Conservation (phyloP, 2,888 invertebrate genomes). For the Acanthopleura granulata region DNA sequence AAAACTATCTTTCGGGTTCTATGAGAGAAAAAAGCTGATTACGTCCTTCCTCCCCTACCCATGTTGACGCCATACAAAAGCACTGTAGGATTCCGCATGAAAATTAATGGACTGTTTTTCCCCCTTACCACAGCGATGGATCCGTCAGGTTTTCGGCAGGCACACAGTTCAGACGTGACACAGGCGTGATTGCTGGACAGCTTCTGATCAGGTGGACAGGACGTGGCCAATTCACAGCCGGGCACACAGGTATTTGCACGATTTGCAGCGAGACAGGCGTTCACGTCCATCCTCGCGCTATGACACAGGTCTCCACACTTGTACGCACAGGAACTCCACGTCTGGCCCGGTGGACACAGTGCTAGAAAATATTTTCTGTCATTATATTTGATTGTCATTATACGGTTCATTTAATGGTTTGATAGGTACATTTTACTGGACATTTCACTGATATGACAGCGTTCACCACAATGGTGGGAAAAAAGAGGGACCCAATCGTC, state of each 20-base stretch:
- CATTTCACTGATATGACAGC: too few species aligned
- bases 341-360: conserved; percentile 56
- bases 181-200: conserved; percentile 73
- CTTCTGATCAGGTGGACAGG: neutral
- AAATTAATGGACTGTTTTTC: too few species aligned
- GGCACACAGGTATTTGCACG: conserved; percentile 66
- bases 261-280: conserved; percentile 29
- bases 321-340: conserved; percentile 79
- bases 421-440: too few species aligned
- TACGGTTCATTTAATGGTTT: too few species aligned
- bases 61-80: too few species aligned
- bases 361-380: conserved; percentile 34
- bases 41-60: too few species aligned
- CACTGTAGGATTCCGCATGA: too few species aligned
- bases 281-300: conserved; percentile 73
- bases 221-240: conserved; percentile 24
- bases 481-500: too few species aligned
- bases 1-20: too few species aligned
- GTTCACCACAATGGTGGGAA: too few species aligned
- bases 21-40: too few species aligned
- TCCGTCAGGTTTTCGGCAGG: conserved; percentile 79
- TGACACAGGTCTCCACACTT: conserved; percentile 81
- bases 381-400: too few species aligned
- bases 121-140: conserved; percentile 70
- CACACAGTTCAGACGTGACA: conserved; percentile 81